phyloP scores from a whole-genome alignment of 2,888 invertebrate species.

The Lochmaea crataegi region DNA sequence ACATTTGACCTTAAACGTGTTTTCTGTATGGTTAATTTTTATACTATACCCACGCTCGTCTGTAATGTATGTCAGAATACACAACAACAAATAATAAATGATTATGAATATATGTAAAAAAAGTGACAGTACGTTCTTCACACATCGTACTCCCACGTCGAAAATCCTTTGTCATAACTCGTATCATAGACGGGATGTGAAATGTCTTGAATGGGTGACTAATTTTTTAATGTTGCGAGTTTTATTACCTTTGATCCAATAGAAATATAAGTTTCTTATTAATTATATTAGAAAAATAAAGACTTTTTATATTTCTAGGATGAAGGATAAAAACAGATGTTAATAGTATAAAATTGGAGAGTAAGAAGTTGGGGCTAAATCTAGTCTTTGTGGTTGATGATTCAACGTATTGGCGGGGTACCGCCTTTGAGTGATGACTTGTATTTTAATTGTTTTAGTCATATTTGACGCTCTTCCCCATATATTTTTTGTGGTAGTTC shows the following conservation, averaged over 20 bases:
- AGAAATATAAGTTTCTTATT: background rate
- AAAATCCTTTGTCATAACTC: background rate
- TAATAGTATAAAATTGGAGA: too few species aligned
- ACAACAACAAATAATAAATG: background rate
- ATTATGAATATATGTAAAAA: background rate
- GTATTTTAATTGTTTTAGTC: too few species aligned
- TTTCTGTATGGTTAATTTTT: background rate
- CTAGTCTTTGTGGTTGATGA: too few species aligned
- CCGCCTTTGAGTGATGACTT: too few species aligned
- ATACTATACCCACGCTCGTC: background rate
- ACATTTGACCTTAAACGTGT: conserved; percentile 2
- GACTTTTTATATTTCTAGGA: too few species aligned
- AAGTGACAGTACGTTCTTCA: background rate
- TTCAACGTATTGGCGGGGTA: too few species aligned
- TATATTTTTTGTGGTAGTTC: too few species aligned
- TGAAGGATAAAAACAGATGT: too few species aligned
- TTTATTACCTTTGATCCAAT: background rate
- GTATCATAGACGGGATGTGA: background rate
- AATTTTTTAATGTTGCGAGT: background rate
- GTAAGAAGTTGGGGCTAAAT: too few species aligned
- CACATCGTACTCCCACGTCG: background rate
- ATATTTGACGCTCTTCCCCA: too few species aligned
- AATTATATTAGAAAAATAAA: background rate
- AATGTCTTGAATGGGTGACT: background rate
- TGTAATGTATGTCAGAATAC: background rate